Evolutionary conservation across 2,797 vertebrate genomes (phyloP).

Genomic region (Pseudochirops cupreus): DNA sequence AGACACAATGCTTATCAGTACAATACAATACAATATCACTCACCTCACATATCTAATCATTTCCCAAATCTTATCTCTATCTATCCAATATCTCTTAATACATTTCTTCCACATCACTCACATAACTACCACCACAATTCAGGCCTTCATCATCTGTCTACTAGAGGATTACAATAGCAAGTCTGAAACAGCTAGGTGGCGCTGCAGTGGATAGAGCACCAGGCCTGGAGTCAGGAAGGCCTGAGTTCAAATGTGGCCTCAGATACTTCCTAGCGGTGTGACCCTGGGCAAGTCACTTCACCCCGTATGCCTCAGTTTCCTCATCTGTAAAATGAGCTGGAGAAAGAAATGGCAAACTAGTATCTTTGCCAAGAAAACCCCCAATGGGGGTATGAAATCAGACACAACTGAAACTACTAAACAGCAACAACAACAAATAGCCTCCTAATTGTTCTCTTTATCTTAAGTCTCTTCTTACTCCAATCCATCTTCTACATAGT

Average conservation of each 20-base stretch:
- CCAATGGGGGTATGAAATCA: not conserved
- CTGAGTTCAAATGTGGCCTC: not conserved
- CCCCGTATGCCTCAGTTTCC: not conserved
- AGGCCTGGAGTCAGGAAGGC: not conserved
- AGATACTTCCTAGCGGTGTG: not conserved
- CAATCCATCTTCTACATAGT: not conserved
- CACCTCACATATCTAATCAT: not conserved
- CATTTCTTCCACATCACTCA: not conserved
- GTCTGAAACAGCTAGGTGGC: not conserved
- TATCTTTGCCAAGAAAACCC: not conserved
- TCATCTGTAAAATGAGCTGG: not conserved
- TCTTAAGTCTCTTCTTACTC: not conserved
- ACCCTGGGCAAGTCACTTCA: not conserved
- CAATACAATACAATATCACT: not conserved
- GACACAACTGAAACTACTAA: not conserved
- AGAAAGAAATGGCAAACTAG: not conserved
- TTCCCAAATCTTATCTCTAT: not conserved
- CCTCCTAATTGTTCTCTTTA: not conserved
- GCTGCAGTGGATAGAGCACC: not conserved
- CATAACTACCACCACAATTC: not conserved
- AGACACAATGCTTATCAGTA: not conserved
- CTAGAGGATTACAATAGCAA: not conserved
- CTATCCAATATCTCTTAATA: not conserved
- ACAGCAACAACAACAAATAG: not conserved
- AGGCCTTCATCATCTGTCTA: not conserved